phyloP scores from a whole-genome alignment of 2,888 invertebrate species.

The Phaonia tiefii region DNA sequence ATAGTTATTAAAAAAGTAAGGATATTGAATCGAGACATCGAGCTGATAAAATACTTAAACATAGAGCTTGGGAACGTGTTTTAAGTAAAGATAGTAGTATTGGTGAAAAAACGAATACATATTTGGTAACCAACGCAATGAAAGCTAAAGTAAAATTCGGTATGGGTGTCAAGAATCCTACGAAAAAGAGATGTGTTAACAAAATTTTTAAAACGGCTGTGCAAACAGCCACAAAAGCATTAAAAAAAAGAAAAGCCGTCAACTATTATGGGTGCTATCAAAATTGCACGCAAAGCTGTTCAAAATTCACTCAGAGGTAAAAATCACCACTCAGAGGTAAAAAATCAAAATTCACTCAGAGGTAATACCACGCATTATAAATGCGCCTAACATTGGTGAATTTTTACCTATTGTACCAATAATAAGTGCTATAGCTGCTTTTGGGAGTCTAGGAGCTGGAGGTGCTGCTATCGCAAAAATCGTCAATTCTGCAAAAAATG shows the following conservation, averaged over 20 bases:
- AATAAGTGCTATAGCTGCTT: not conserved
- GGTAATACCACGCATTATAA: slow-evolving; percentile 17
- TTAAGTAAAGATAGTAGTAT: no score
- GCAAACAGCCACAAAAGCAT: no score
- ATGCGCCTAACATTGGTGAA: slow-evolving; percentile 15
- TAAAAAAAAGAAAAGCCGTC: not conserved
- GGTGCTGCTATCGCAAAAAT: no score
- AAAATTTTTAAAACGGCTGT: slow-evolving; percentile 1
- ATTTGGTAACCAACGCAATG: no score
- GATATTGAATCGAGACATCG: no score
- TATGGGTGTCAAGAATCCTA: no score
- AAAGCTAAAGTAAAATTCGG: no score
- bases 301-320: no score
- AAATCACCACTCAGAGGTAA: not conserved
- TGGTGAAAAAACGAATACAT: no score
- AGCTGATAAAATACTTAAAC: no score
- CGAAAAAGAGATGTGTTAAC: not conserved
- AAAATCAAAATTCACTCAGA: slow-evolving; percentile 4
- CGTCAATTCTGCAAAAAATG: slow-evolving; percentile 8
- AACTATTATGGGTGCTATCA: not conserved
- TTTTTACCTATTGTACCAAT: no score
- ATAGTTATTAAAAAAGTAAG: slow-evolving; percentile 11
- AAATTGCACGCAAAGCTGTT: not conserved
- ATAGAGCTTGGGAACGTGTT: no score
- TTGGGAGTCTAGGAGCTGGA: slow-evolving; percentile 4